Evolutionary conservation across 2,797 vertebrate genomes (phyloP), one percentile per base, ranked within the genome.

Genomic region (Scomberomorus guttatus): DNA sequence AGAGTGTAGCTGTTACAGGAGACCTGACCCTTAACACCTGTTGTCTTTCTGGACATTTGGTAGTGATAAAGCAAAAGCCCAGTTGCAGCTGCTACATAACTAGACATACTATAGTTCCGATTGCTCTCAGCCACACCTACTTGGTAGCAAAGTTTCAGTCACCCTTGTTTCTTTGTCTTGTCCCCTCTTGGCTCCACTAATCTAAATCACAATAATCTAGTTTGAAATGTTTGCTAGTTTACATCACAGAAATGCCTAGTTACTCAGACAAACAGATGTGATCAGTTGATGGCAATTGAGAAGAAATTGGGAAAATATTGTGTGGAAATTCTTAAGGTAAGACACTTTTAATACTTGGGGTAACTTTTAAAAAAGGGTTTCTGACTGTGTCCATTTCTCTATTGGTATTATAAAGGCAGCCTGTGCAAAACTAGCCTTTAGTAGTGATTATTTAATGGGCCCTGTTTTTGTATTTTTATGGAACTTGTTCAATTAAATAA

Each of bases 271-370:
- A 20, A 18, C n/a, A 37, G 20, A 61, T 15, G 34, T 10, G 44
- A 50, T 51, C 52, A 58, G n/a, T 27, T 65, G 24, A 70, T 69
- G 52, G 11, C 3, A 24, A 10, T 13, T 61, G 9, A 29, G 39
- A 44, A 60, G 70, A 81, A 87, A 88, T 89, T 74, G 73, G 62
- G 58, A 66, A 81, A 64, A 64, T 79, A 72, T 50, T 87, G 10
- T 44, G 44, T 77, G 77, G 64, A 78, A 77, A 58, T 72, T 57
- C 34, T 73, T 77, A 69, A 79, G 89, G 87, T 89, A 90, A 85
- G 83, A 73, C 29, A 50, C 34, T 78, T 46, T 42, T 34, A 15
- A 63, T 4, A 18, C 52, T 52, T 51, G 0, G 48, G 9, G 5
- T 51, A 59, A 52, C 50, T 29, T 74, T 60, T 57, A 50, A 17